Conservation (phyloP, 2,888 invertebrate genomes). For the Cantharis lateralis region DNA sequence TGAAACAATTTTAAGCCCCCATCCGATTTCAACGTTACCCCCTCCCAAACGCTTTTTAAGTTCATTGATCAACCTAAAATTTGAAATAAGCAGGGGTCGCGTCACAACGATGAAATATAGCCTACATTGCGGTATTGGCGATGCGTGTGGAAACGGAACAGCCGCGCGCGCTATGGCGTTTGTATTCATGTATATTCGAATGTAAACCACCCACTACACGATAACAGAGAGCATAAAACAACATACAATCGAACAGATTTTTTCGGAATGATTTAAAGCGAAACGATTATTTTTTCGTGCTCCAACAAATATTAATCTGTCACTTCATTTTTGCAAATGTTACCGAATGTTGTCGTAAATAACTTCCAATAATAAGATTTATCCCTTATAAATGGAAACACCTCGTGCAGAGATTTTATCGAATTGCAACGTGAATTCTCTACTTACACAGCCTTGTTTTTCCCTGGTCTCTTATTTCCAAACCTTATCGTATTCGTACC, state of each 20-base stretch:
- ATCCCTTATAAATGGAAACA: slow-evolving; percentile 5
- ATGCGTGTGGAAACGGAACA: slow-evolving; percentile 43
- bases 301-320: slow-evolving; percentile 34
- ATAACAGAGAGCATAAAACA: slow-evolving; percentile 40
- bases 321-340: slow-evolving; percentile 22
- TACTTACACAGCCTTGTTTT: background rate
- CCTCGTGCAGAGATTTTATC: slow-evolving; percentile 1
- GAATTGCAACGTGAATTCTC: background rate
- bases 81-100: slow-evolving; percentile 45
- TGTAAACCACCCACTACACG: slow-evolving; percentile 45
- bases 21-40: slow-evolving; percentile 37
- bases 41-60: slow-evolving; percentile 45
- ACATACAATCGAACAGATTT: slow-evolving; percentile 37
- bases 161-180: slow-evolving; percentile 36
- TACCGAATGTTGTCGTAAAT: slow-evolving; percentile 13
- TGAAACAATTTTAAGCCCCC: slow-evolving; percentile 48
- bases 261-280: slow-evolving; percentile 35
- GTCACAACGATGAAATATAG: slow-evolving; percentile 46
- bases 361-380: slow-evolving; percentile 11
- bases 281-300: slow-evolving; percentile 25
- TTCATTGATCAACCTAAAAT: slow-evolving; percentile 51
- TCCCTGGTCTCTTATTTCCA: background rate
- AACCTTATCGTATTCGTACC: background rate
- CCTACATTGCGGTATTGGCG: slow-evolving; percentile 43
- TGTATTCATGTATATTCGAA: slow-evolving; percentile 43